phyloP scores from a whole-genome alignment of 2,113 vertebrate genomes.

The Ailurus styani region DNA sequence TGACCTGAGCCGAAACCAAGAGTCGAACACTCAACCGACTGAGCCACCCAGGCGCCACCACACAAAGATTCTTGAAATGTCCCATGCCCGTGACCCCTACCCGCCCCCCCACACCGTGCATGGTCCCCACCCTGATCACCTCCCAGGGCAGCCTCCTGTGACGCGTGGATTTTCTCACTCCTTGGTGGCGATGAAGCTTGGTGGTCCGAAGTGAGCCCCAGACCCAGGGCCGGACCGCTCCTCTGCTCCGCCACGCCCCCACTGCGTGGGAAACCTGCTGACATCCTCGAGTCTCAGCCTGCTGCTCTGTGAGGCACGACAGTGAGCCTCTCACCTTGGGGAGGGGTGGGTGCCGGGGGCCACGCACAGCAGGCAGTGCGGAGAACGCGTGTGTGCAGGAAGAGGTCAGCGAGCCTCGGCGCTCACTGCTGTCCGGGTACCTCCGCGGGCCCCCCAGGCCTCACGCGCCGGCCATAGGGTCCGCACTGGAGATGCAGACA shows the following conservation, averaged over 20 bases:
- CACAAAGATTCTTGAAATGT: not conserved
- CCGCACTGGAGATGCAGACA: not conserved
- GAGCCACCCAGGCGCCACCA: too few relatives aligned
- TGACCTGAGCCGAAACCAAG: too few relatives aligned
- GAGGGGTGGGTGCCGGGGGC: accelerated
- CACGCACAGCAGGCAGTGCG: accelerated
- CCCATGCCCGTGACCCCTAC: not conserved
- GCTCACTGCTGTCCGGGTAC: not conserved
- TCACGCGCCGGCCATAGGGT: accelerated
- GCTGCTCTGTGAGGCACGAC: not conserved
- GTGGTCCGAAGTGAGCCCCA: not conserved
- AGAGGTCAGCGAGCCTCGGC: not conserved
- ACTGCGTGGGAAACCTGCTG: accelerated
- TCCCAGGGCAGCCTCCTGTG: not conserved
- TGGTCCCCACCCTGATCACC: not conserved
- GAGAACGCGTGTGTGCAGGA: accelerated
- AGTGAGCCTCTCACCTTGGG: too few relatives aligned
- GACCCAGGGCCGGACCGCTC: too few relatives aligned
- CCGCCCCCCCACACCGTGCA: too few relatives aligned
- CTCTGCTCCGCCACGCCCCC: accelerated
- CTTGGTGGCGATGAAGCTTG: not conserved
- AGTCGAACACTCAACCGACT: too few relatives aligned
- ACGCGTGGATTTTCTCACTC: not conserved
- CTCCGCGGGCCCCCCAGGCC: not conserved
- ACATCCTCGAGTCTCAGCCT: not conserved